Conservation (phyloP, 2,113 vertebrate genomes). For the Lonchura striata region DNA sequence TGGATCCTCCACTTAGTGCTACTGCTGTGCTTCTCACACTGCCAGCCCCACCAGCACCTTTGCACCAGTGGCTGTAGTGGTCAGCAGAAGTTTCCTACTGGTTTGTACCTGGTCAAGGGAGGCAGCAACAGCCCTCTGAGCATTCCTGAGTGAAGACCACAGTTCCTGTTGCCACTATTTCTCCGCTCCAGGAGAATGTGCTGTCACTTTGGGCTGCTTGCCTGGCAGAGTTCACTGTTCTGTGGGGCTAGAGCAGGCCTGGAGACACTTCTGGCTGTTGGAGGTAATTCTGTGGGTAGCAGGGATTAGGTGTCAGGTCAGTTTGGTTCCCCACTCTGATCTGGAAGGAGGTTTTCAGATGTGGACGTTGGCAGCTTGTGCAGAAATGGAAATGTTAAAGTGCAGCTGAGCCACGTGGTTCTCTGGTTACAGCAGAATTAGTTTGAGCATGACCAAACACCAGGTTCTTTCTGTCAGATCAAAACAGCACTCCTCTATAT, state of each 20-base stretch:
- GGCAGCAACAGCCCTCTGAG: background rate
- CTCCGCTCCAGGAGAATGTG: background rate
- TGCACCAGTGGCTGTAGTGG: background rate
- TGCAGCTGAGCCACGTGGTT: background rate
- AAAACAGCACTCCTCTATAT: background rate
- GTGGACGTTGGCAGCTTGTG: background rate
- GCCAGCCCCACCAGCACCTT: rapidly evolving
- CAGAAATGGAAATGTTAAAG: constrained; percentile 13
- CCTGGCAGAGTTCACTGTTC: background rate
- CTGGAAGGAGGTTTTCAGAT: constrained; percentile 1
- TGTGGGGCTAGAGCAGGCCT: background rate
- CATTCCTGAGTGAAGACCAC: rapidly evolving
- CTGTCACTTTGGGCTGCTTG: background rate
- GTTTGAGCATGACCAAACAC: background rate
- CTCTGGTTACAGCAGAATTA: background rate
- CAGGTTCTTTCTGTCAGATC: background rate
- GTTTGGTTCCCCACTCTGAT: background rate
- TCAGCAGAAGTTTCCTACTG: background rate
- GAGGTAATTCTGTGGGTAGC: background rate
- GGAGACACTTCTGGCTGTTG: background rate
- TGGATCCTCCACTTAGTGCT: background rate
- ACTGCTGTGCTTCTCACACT: background rate
- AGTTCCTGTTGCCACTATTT: background rate
- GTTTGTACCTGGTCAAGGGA: background rate
- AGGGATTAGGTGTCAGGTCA: constrained; percentile 20